Conservation (phyloP, 2,113 vertebrate genomes). For the Centropristis striata region DNA sequence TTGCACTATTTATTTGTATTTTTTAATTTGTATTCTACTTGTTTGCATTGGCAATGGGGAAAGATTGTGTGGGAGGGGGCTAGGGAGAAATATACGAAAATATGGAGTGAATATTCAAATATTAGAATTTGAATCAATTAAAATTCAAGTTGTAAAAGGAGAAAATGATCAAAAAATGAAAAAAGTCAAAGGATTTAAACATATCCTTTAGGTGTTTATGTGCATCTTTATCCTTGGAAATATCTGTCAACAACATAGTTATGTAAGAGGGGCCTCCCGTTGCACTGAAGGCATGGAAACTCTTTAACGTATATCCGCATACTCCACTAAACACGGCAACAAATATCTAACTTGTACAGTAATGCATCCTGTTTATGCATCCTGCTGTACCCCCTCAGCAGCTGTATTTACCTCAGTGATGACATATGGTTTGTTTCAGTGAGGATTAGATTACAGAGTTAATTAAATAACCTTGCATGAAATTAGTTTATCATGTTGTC, state of each 20-base stretch:
- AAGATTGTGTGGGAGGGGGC: no score
- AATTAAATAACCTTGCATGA: background rate
- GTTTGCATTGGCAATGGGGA: no score
- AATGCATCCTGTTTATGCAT: constrained; percentile 60
- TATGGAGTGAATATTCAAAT: no score
- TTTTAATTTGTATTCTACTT: no score
- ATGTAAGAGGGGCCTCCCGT: constrained; percentile 5
- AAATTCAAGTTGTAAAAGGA: background rate
- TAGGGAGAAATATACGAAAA: no score
- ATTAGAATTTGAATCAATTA: background rate
- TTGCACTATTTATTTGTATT: no score
- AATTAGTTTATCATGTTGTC: background rate
- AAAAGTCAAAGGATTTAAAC: background rate
- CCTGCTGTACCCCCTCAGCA: constrained; percentile 19
- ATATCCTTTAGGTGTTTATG: background rate
- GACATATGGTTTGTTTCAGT: background rate
- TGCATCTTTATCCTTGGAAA: constrained; percentile 2
- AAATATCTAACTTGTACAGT: constrained; percentile 38
- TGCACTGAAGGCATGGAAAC: constrained; percentile 27
- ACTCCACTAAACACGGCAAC: constrained; percentile 5
- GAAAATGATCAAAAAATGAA: background rate
- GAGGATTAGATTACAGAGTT: background rate
- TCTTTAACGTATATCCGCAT: constrained; percentile 11
- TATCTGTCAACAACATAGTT: constrained; percentile 3
- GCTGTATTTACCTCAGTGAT: constrained; percentile 58